Percentiles rank a stretch among this genome's conserved stretches.
phyloP scores from a whole-genome alignment of 2,113 vertebrate species.

The Austrofundulus limnaeus region DNA sequence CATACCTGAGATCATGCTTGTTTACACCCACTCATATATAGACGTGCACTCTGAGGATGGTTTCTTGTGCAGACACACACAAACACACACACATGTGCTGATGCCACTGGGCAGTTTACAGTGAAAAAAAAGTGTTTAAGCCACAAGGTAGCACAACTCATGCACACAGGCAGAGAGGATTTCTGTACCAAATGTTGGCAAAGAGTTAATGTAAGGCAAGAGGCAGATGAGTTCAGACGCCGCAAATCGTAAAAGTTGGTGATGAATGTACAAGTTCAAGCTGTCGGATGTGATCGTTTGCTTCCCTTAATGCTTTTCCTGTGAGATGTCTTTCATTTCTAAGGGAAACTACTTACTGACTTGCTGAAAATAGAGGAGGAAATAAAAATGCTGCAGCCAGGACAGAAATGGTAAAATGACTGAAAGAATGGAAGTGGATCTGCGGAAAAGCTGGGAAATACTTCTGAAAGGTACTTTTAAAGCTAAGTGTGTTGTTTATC shows the following conservation, averaged over 20 bases:
- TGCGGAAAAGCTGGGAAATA: constrained; percentile 7
- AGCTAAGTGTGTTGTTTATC: constrained; percentile 8
- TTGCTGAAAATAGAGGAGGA: constrained; percentile 5
- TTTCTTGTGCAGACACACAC: constrained; percentile 22
- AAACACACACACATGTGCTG: constrained; percentile 26
- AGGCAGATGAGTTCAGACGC: constrained; percentile 52
- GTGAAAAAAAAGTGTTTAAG: constrained; percentile 53
- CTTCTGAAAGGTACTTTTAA: constrained; percentile 8
- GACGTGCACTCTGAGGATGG: constrained; percentile 14
- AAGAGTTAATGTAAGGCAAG: constrained; percentile 66
- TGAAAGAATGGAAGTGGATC: neutral
- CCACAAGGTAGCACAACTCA: constrained; percentile 39
- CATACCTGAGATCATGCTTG: constrained; percentile 65
- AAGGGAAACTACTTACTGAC: neutral
- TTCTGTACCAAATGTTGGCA: constrained; percentile 26
- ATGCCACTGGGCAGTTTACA: constrained; percentile 69
- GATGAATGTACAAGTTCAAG: constrained; percentile 25
- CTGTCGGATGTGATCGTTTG: constrained; percentile 7
- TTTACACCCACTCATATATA: constrained; percentile 36
- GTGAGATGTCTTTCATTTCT: constrained; percentile 11
- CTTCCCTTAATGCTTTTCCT: constrained; percentile 14
- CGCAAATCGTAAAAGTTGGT: constrained; percentile 14
- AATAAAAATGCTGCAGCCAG: constrained; percentile 14
- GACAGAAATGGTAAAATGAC: constrained; percentile 10
- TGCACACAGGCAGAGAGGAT: constrained; percentile 50